Conservation (phyloP, 2,888 invertebrate genomes). For the Globia sparganii region DNA sequence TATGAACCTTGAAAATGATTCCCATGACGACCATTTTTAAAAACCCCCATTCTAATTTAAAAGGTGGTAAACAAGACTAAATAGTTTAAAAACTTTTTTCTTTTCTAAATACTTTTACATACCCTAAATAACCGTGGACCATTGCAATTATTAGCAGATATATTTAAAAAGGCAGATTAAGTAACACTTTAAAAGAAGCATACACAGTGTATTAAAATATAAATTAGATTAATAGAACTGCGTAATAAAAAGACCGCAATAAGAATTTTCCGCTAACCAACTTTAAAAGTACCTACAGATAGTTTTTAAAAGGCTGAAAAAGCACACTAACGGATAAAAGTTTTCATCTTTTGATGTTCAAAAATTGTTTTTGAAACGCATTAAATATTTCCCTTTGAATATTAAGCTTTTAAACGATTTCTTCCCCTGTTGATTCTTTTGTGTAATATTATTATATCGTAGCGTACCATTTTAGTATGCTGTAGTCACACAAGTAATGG, state of each 20-base stretch:
- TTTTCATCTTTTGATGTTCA: background rate
- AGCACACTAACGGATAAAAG: no score
- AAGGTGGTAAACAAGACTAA: background rate
- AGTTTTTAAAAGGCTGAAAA: background rate
- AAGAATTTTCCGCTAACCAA: background rate
- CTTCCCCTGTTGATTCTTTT: background rate
- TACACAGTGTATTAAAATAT: background rate
- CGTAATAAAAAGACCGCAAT: background rate
- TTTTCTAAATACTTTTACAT: no score
- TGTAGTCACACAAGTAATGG: background rate
- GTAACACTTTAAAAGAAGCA: background rate
- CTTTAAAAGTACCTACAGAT: no score
- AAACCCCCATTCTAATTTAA: background rate
- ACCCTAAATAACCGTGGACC: background rate
- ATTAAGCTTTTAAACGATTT: background rate
- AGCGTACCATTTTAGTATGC: background rate
- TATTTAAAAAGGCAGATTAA: background rate
- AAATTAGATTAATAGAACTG: background rate
- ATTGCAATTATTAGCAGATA: background rate
- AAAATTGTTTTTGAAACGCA: rapidly evolving
- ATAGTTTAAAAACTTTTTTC: no score
- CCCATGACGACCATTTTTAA: background rate
- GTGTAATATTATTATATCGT: background rate
- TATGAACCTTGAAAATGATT: background rate
- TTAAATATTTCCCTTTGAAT: background rate